These are phyloP conservation scores for Mesoligia furuncula DNA, from an alignment of 2,888 invertebrate species.

Conservation along the genomic window DNA sequence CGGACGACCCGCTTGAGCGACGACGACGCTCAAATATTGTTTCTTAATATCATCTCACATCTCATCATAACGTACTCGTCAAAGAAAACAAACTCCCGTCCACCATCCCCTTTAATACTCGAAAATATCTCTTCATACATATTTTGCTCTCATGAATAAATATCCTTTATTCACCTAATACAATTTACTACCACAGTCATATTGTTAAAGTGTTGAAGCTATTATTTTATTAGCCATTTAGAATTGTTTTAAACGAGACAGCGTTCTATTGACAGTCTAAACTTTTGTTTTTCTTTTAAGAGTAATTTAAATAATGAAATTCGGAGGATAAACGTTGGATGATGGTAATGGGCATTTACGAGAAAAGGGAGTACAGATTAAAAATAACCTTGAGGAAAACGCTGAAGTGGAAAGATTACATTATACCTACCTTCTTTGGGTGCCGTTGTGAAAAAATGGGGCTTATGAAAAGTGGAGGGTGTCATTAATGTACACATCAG, in stretches of 20 bases:
- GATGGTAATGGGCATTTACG: slow-evolving; percentile 53
- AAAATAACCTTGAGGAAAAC: slow-evolving; percentile 31
- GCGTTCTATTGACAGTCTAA: slow-evolving; percentile 43
- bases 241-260: slow-evolving; percentile 43
- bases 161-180: slow-evolving; percentile 75
- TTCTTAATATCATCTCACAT: slow-evolving; percentile 62
- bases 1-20: slow-evolving; percentile 22
- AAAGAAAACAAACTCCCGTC: slow-evolving; percentile 67
- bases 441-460: slow-evolving; percentile 33
- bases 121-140: slow-evolving; percentile 78
- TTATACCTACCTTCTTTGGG: slow-evolving; percentile 8
- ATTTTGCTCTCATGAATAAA: slow-evolving; percentile 83
- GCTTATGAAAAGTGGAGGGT: slow-evolving; percentile 63
- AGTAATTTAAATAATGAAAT: slow-evolving; percentile 51
- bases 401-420: slow-evolving; percentile 46
- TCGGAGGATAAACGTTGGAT: slow-evolving; percentile 39
- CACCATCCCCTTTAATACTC: slow-evolving; percentile 69
- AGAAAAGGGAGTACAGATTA: slow-evolving; percentile 26
- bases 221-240: slow-evolving; percentile 53
- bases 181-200: slow-evolving; percentile 57
- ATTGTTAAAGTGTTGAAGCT: slow-evolving; percentile 59
- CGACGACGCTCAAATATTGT: slow-evolving; percentile 45
- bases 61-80: slow-evolving; percentile 53
- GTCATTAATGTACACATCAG: slow-evolving; percentile 71
- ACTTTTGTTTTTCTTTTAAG: slow-evolving; percentile 49